Evolutionary conservation across 2,888 invertebrate species (phyloP), one percentile per base, ranked within the genome.

Genomic region (Campopleginae sp.): DNA sequence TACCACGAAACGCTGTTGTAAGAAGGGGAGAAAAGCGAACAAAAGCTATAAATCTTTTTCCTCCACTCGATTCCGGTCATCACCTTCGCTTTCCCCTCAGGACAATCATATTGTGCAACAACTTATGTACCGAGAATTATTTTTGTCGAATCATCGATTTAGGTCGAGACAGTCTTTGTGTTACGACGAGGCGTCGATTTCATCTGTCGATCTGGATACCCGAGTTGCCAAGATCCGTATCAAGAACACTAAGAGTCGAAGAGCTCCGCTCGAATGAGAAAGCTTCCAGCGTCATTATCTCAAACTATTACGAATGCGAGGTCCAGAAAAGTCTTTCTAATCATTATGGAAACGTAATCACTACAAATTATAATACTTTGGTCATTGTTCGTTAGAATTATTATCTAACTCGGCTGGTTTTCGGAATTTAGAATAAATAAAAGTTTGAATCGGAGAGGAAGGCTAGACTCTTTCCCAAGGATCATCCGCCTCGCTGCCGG

Each of bases 21-120:
- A 58, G 44, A 44, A 54, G 66, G 48, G 17, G 8, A 80, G 68
- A 61, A 80, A 48, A 72, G 54, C 8, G 48, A 71, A 61, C 71
- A 48, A 79, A 48, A 51, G 68, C 58, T 44, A 51, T 54, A 63
- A 48, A 58, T 66, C 77, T 80, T 84, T 72, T 65, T 42, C 76
- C 71, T 68, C 46, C 63, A 66, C 80, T 66, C 81, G 68, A 78
- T 74, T 70, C 63, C 38, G 70, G 70, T 70, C 65, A 80, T 79
- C 79, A 71, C 80, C 63, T 71, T 46, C 23, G 54, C 71, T 78
- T 75, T 74, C 65, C 58, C 71, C 72, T 19, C 46, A 19, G 54
- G 14, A 54, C 27, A 65, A 54, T 14, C 23, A 44, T 58, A 65
- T 72, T n/a, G 72, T 54, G 51, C 66, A 42, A 65, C 66, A 66